phyloP scores from a whole-genome alignment of 1,140 invertebrate genomes.

The Alviniconcha marisindica region DNA sequence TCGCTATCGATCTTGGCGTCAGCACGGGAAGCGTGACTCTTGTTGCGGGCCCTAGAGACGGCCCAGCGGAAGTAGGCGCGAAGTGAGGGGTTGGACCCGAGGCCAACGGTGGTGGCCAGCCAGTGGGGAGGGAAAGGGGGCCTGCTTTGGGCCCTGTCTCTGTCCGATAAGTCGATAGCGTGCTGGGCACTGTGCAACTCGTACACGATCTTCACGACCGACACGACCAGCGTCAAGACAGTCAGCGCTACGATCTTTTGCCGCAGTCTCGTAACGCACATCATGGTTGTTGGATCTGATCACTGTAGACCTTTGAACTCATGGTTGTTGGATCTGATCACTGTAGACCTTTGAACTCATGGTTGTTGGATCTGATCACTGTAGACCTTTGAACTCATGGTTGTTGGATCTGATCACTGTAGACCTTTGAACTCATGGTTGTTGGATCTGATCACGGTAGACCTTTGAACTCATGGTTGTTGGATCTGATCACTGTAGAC shows the following conservation, averaged over 20 bases:
- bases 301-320: too few species aligned
- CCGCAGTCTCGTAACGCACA: not conserved
- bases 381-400: not conserved
- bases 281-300: not conserved
- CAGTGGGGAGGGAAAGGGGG: not conserved
- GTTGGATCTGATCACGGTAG: too few species aligned
- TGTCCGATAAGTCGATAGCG: not conserved
- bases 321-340: not conserved
- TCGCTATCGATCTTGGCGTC: not conserved
- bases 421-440: too few species aligned
- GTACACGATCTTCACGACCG: constrained; percentile 10
- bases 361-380: not conserved
- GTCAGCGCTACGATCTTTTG: not conserved
- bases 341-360: too few species aligned
- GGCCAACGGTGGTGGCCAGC: not conserved
- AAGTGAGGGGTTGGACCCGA: not conserved
- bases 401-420: not conserved
- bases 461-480: too few species aligned
- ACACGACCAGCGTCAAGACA: not conserved
- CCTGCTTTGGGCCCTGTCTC: not conserved
- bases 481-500: too few species aligned
- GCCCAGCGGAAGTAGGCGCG: not conserved
- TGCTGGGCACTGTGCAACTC: constrained; percentile 17
- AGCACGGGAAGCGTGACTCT: not conserved
- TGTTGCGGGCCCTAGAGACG: not conserved